A percentile compares a stretch with the other conserved stretches of the same genome.
Evolutionary conservation across 2,797 vertebrate species (phyloP).

Genomic region (Hyperoplus lanceolatus): DNA sequence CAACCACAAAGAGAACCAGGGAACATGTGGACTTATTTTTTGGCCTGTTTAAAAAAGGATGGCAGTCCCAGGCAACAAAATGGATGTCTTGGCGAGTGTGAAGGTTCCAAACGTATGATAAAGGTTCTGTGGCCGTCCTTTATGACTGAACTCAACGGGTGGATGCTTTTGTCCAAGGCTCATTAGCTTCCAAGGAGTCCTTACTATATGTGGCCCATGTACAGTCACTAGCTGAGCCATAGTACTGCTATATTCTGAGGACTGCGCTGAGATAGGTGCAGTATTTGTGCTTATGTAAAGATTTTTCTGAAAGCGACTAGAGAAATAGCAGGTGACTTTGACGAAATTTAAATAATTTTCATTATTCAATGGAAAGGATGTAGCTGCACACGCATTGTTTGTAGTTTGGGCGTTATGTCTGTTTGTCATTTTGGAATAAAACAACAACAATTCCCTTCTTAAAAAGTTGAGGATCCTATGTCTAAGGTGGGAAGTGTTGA

Average conservation of each 20-base stretch:
- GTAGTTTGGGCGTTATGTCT: not conserved
- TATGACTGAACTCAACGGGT: not conserved
- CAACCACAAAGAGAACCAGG: not conserved
- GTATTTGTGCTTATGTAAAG: not conserved
- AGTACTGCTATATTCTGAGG: not conserved
- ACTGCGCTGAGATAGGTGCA: not conserved
- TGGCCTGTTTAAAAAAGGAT: not conserved
- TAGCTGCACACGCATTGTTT: not conserved
- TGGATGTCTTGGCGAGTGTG: too few relatives aligned
- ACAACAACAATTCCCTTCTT: not conserved
- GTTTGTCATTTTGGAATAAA: not conserved
- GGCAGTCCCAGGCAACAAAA: not conserved
- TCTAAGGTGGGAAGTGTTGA: too few relatives aligned
- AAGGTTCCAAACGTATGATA: too few relatives aligned
- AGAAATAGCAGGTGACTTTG: conserved; percentile 4
- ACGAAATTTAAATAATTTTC: not conserved
- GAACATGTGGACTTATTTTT: conserved; percentile 6
- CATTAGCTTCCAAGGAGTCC: conserved; percentile 24
- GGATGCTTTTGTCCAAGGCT: conserved; percentile 39
- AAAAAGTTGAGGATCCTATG: not conserved
- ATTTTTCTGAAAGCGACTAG: conserved; percentile 4
- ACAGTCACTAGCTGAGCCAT: not conserved
- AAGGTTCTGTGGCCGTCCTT: too few relatives aligned
- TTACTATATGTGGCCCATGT: conserved; percentile 10
- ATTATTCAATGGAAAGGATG: not conserved